Base-by-base conservation (phyloP, 1,140 invertebrate species). In the Trypoxylus dichotomus region DNA sequence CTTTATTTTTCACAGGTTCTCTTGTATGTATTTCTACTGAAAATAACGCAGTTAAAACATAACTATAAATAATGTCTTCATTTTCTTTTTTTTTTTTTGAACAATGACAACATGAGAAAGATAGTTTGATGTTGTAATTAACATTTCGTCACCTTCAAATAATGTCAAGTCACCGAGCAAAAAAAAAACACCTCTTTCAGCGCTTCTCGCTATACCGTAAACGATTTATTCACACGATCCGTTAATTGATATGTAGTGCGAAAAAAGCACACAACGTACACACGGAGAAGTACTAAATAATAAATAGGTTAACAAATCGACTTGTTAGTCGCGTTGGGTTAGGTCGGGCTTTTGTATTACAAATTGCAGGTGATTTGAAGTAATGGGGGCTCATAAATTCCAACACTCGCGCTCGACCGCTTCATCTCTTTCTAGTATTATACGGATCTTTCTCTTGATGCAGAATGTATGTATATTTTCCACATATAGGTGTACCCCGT, bases 231-330 rank as follows among this genome's bases (percentile, higher is more conserved):
- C 21, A 63, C n/a, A 47, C 60, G 19, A 63, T 21, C 13, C 60
- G 60, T 63, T 63, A 63, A 63, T 63, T 63, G 60, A 63, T 63
- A 63, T 27, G 60, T 63, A 19, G 60, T 24, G 60, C 60, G 60
- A 63, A 63, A 63, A 63, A 63, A 63, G 13, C 11, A 47, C 11
- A 13, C 6, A 19, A 21, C 60, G 25, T 63, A 21, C 60, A 24
- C 43, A 13, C 60, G 19, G 21, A 73, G 25, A 73, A 27, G 37
- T 19, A 27, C 27, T 42, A 73, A 73, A 73, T 73, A 73, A 73
- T 37, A 73, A 73, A 73, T 42, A 73, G 71, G 71, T 42, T 37
- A 73, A 73, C 71, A 73, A 73, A 73, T 73, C 71, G 37, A 73
- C 71, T 73, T 21, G 71, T 73, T 32, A 41, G 25, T 37, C 71